Base-by-base conservation (phyloP, 2,113 vertebrate species). In the Clarias macrocephalus region DNA sequence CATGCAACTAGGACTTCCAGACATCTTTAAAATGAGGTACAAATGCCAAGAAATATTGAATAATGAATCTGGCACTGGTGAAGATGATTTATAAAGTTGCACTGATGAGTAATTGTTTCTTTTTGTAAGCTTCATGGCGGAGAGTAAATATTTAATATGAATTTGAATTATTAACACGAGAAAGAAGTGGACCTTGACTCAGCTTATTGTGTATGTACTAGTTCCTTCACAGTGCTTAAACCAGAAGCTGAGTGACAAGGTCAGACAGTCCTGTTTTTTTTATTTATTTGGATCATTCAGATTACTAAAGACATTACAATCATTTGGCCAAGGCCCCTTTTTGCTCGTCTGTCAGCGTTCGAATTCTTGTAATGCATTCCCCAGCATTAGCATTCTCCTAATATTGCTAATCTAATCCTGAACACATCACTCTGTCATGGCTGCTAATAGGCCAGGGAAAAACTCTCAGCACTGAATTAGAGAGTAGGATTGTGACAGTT, bases 401-500 rank as follows among this genome's bases (percentile, higher is more conserved):
- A 87, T 68, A 73, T 30, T 75, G n/a, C 66, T 76, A 84, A 84
- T 89, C 54, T 56, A 84, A 89, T 83, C 75, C 65, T 87, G 16
- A 57, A 57, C 81, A 62, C 56, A 65, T 73, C 48, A 28, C 56
- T 80, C 65, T 86, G 75, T 75, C 75, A 82, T 59, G 80, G 23
- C 70, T 68, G 65, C 21, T 83, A 82, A 90, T 83, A 48, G 68
- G 84, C 13, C 48, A 80, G 65, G 75, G 42, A 72, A 30, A 79
- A 84, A 80, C 42, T 85, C 80, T 86, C 21, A 79, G 75, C n/a
- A 75, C 30, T 12, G 75, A 89, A 86, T 87, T 10, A 86, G 65
- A 86, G 62, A 63, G 48, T 62, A 90, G 72, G 82, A 66, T 30
- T 75, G 87, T 79, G 87, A 88, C 89, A 84, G 66, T 85, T 28